Evolutionary conservation across 2,888 invertebrate genomes (phyloP), one percentile per base, ranked within the genome.

Genomic region (Ctenicera cuprea): DNA sequence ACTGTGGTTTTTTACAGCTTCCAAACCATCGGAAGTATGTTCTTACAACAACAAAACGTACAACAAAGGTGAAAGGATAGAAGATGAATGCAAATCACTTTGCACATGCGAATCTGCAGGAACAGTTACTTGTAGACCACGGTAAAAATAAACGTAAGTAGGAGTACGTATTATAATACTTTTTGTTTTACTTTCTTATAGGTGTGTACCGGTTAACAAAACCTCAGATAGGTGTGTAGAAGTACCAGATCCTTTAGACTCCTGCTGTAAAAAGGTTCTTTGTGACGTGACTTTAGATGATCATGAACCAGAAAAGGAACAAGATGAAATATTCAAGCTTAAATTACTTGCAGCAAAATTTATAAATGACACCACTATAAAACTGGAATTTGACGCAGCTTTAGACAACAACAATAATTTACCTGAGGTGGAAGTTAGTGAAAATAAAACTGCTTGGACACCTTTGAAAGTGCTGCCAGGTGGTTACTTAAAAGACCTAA

Each of bases 221-320:
- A 88, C 89, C 0, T 87, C 88, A 30, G 95, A 95, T 71, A 92
- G 94, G 82, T 96, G 96, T 84, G 93, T 96, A 50, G 92, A 93
- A 80, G 91, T 96, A 0, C 92, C 93, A 77, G 95, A 96, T 85
- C 94, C 95, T 0, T 91, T 91, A 64, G 96, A 97, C 84, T 88
- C 92, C 0, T 97, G 97, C 83, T 97, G 97, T 82, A 95, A 93
- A 79, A 91, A 95, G 76, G 93, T 96, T 74, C 89, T 96, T 2
- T 97, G 97, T 84, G 96, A 95, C 82, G 95, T 95, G 3, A 94
- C 94, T 0, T 89, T 95, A 18, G 94, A 94, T 76, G 94, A 91
- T 65, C 94, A 91, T 66, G 94, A 94, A 76, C 89, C 84, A 11
- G 87, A 86, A 52, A 83, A 84, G 65, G 85, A 85, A 54, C 76